Evolutionary conservation across 1,140 invertebrate species (phyloP).

Genomic region (Teleopsis dalmanni): DNA sequence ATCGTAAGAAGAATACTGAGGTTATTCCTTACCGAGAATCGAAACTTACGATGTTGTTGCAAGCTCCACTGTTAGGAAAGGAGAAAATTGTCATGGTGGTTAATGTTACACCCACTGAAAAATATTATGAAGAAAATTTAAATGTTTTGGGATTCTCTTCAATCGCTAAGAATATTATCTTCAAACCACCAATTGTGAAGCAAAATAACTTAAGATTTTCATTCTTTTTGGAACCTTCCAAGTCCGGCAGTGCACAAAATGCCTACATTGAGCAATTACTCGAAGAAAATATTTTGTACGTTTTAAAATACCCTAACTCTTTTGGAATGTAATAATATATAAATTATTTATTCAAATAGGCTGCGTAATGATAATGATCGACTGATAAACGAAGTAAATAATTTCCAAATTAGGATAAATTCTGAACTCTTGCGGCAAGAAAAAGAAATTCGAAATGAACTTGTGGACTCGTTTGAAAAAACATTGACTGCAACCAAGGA

Average conservation of each 20-base stretch:
- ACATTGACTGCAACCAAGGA: slow-evolving; percentile 9
- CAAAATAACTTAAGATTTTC: slow-evolving; percentile 30
- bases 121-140: slow-evolving; percentile 71
- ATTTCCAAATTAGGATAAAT: no score
- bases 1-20: slow-evolving; percentile 42
- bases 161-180: slow-evolving; percentile 59
- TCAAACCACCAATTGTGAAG: slow-evolving; percentile 33
- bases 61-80: slow-evolving; percentile 55
- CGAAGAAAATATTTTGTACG: slow-evolving; percentile 19
- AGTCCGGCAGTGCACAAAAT: background rate
- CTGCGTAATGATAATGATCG: background rate
- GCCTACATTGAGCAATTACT: slow-evolving; percentile 20
- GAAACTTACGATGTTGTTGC: slow-evolving; percentile 70
- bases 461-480: slow-evolving; percentile 18
- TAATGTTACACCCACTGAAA: slow-evolving; percentile 64
- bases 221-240: slow-evolving; percentile 16
- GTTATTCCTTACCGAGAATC: slow-evolving; percentile 58
- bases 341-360: background rate
- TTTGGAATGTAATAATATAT: no score
- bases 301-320: slow-evolving; percentile 14
- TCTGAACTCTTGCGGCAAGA: background rate
- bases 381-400: no score
- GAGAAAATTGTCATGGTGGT: slow-evolving; percentile 74
- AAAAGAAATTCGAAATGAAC: slow-evolving; percentile 22
- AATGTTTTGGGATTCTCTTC: slow-evolving; percentile 69